Percentiles rank a stretch among this genome's conserved stretches.
phyloP scores from a whole-genome alignment of 2,888 invertebrate genomes.

The Torymus auratus region DNA sequence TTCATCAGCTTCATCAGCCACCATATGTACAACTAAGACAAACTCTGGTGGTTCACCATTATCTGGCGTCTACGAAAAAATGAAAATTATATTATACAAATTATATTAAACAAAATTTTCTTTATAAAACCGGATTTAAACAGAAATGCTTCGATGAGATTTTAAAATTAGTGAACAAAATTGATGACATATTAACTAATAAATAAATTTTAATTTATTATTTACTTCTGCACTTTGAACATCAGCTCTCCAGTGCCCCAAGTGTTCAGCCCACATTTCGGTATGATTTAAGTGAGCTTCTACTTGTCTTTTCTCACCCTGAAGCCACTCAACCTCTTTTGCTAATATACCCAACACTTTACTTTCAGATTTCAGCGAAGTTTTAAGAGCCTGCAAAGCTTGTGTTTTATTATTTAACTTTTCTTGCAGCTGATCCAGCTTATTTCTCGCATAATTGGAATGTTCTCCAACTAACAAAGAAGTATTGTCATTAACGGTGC shows the following conservation, averaged over 20 bases:
- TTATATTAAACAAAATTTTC: no score
- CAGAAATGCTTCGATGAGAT: no score
- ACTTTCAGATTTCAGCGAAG: constrained; percentile 90
- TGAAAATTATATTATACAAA: constrained; percentile 34
- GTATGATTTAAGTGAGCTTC: constrained; percentile 91
- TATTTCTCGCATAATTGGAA: constrained; percentile 88
- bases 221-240: constrained; percentile 89
- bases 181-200: background rate
- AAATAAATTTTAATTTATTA: constrained; percentile 34
- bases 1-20: constrained; percentile 81
- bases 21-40: constrained; percentile 88
- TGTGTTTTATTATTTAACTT: constrained; percentile 89
- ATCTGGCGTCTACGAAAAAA: constrained; percentile 78
- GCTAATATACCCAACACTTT: constrained; percentile 88
- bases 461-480: constrained; percentile 86
- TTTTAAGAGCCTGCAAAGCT: constrained; percentile 88
- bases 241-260: constrained; percentile 91
- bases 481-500: constrained; percentile 69
- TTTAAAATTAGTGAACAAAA: constrained; percentile 1
- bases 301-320: constrained; percentile 87
- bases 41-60: constrained; percentile 85
- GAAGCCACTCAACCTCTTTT: constrained; percentile 89
- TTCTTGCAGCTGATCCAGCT: constrained; percentile 90
- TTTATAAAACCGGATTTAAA: background rate
- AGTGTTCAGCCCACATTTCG: constrained; percentile 92